These are phyloP conservation scores for Neodiprion fabricii DNA, from an alignment of 1,140 invertebrate genomes.

Conservation along the genomic window DNA sequence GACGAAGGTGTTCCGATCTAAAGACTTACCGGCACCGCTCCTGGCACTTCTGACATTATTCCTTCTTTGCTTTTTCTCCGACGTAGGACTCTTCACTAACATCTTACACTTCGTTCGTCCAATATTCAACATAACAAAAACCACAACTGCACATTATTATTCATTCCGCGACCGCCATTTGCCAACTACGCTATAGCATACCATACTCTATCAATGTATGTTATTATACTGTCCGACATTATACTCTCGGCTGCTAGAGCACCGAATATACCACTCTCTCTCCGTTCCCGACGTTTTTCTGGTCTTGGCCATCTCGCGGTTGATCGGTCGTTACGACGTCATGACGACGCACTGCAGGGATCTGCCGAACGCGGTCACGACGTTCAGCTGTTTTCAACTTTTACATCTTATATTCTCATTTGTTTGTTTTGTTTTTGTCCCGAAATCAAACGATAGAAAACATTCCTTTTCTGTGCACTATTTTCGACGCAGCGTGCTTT, in stretches of 20 bases:
- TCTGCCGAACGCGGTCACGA: no score
- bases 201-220: no score
- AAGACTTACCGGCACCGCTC: background rate
- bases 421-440: no score
- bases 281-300: background rate
- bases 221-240: background rate
- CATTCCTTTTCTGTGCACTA: no score
- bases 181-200: background rate
- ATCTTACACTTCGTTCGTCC: background rate
- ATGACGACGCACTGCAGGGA: background rate
- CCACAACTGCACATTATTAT: slow-evolving; percentile 2
- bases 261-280: background rate
- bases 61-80: background rate
- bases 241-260: background rate
- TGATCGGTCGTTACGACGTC: background rate
- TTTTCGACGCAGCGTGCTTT: no score
- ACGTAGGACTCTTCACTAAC: background rate
- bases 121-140: background rate
- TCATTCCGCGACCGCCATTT: background rate
- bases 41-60: background rate
- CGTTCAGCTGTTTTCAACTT: no score
- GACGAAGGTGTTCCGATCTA: background rate
- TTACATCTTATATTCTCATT: no score
- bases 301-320: background rate
- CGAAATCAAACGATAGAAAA: no score